Base-by-base conservation (phyloP, 2,797 vertebrate species). In the Crocodylus rhombifer region DNA sequence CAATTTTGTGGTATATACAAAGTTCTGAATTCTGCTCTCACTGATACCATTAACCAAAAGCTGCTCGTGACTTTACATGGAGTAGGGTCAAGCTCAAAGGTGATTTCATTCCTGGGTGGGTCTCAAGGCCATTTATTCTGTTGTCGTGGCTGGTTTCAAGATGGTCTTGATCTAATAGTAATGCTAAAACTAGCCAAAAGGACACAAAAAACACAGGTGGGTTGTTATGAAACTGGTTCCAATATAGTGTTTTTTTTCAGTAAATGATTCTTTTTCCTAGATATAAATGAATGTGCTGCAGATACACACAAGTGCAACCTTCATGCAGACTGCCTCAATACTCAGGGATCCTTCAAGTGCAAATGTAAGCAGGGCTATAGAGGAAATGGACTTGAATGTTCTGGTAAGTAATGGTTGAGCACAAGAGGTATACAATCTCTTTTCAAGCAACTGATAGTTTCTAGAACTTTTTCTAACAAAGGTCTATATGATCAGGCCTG, bases 281-380 rank as follows among this genome's bases (percentile, higher is more conserved):
- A 99, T 97, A 90, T 98, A 61, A 98, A 99, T 78, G 99, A 99
- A 96, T 99, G 99, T 87, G 93, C 97, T 75, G 58, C 94, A 86
- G 96, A 97, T 74, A 98, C 94, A 81, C 98, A 99, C 89, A 98
- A 96, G 69, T 99, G 99, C 97, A 99, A 98, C 96, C 96, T 97
- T 87, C 98, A 99, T 1, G 99, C 99, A 77, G 98, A 98, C 80
- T 99, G 99, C 91, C 95, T 99, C 96, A 99, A 99, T 97, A 99
- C 97, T 2, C 96, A 97, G 20, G 99, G 99, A 78, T 99, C 99
- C 87, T 99, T 99, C 98, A 99, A 98, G 97, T 99, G 99, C 97
- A 98, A 96, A 96, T 99, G 99, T 96, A 99, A 99, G 94, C 97
- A 98, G 92, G 99, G 99, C 65, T 99, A 99, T 97, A 98, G 94